These are phyloP conservation scores for Trissolcus basalis DNA, from an alignment of 1,140 invertebrate species.

Conservation along the genomic window DNA sequence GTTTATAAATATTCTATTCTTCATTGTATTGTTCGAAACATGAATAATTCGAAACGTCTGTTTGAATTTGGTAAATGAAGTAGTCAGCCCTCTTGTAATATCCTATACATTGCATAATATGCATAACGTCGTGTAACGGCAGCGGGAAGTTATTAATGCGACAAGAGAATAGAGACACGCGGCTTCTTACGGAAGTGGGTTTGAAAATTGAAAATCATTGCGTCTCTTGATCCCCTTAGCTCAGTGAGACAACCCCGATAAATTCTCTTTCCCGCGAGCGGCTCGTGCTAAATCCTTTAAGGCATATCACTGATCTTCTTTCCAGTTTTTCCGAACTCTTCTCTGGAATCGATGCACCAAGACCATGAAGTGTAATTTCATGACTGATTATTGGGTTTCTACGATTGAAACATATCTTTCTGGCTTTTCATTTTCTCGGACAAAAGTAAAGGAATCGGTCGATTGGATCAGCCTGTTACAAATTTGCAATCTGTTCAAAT, in stretches of 20 bases:
- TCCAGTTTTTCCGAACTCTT: slow-evolving; percentile 51
- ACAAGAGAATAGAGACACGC: slow-evolving; percentile 57
- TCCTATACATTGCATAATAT: slow-evolving; percentile 54
- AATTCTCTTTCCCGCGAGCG: slow-evolving; percentile 64
- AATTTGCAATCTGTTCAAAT: too few relatives aligned
- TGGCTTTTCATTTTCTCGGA: slow-evolving; percentile 24
- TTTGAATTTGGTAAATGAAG: slow-evolving; percentile 55
- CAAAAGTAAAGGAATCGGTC: slow-evolving; percentile 9
- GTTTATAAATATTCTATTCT: slow-evolving; percentile 23
- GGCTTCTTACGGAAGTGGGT: slow-evolving; percentile 67
- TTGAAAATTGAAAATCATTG: slow-evolving; percentile 76
- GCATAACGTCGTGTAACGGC: slow-evolving; percentile 53
- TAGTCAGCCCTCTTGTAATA: slow-evolving; percentile 50
- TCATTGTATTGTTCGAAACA: slow-evolving; percentile 29
- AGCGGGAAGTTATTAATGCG: slow-evolving; percentile 60
- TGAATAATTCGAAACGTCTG: slow-evolving; percentile 50
- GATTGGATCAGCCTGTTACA: too few relatives aligned
- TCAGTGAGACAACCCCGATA: slow-evolving; percentile 70
- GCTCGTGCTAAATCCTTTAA: slow-evolving; percentile 61
- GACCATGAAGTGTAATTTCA: slow-evolving; percentile 55
- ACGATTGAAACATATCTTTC: slow-evolving; percentile 46
- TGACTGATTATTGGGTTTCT: slow-evolving; percentile 56
- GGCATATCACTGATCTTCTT: slow-evolving; percentile 59
- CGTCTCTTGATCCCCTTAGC: slow-evolving; percentile 72
- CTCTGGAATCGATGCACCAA: slow-evolving; percentile 48